A percentile compares a stretch with the other conserved stretches of the same genome.
These are phyloP conservation scores for Cyprinodon diabolis DNA, from an alignment of 2,797 vertebrate species.

Conservation along the genomic window DNA sequence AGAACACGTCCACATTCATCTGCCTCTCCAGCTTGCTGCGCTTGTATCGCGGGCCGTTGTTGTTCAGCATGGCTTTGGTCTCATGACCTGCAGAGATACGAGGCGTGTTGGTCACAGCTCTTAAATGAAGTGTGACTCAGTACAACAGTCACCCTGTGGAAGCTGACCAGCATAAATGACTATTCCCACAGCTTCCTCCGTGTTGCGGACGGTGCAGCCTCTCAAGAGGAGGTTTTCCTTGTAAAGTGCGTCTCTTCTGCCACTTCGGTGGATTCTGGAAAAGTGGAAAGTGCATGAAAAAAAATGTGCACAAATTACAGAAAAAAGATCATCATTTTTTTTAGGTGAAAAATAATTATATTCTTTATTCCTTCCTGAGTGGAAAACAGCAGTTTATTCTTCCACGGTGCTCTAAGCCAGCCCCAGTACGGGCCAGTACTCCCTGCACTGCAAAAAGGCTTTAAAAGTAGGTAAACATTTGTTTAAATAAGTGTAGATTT, in stretches of 20 bases:
- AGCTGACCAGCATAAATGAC: slow-evolving; percentile 93
- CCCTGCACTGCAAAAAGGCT: no score
- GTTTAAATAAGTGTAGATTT: no score
- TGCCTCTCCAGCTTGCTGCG: slow-evolving; percentile 96
- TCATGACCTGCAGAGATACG: slow-evolving; percentile 87
- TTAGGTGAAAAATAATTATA: slow-evolving; percentile 18
- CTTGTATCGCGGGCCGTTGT: slow-evolving; percentile 96
- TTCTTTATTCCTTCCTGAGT: not conserved
- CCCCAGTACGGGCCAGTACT: no score
- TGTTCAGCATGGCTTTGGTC: slow-evolving; percentile 98
- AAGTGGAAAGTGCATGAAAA: slow-evolving; percentile 11
- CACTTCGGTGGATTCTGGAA: slow-evolving; percentile 80
- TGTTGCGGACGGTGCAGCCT: slow-evolving; percentile 96
- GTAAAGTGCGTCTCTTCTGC: slow-evolving; percentile 88
- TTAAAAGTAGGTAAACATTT: no score
- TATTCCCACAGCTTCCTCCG: slow-evolving; percentile 93
- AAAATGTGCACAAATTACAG: not conserved
- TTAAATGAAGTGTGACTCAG: not conserved
- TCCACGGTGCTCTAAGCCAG: slow-evolving; percentile 19
- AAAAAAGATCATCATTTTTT: slow-evolving; percentile 8
- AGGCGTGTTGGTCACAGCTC: slow-evolving; percentile 20
- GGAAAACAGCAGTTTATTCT: slow-evolving; percentile 40
- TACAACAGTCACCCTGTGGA: not conserved
- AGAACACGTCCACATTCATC: slow-evolving; percentile 96
- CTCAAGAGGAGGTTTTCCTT: slow-evolving; percentile 95